Evolutionary conservation across 2,888 invertebrate species (phyloP), one percentile per base, ranked within the genome.

Genomic region (Adelphocoris suturalis): DNA sequence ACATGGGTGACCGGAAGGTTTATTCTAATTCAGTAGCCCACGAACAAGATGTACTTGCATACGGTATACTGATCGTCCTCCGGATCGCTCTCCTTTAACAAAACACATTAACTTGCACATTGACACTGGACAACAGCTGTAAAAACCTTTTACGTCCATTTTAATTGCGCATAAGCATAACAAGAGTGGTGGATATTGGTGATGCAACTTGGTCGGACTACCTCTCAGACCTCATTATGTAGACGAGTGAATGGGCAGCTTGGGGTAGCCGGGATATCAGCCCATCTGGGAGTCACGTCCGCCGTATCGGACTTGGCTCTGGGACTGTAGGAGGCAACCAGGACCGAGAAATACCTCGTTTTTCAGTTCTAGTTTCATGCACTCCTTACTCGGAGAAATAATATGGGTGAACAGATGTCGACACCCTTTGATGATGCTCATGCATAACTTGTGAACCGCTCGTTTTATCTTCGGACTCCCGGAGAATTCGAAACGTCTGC

Each of bases 71-170:
- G 68, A 68, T 19, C 3, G 23, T 27, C 11, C 68, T 23, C 11
- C 13, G 23, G 9, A 68, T 12, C 19, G 68, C 68, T 68, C 68
- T 9, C 23, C 0, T 68, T 68, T 12, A 7, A 12, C 68, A 9
- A 68, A 68, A 68, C 3, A 16, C 68, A 3, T 19, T 19, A 23
- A 3, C 68, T 12, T 3, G 23, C 23, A 11, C 68, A 27, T 68
- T 19, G n/a, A n/a, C 23, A 68, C 19, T 13, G 68, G 68, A 19
- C 23, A 82, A 82, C 82, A 19, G 82, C 23, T 82, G 82, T 82
- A 82, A 82, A 82, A 46, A 19, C 82, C 82, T 82, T 82, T 82
- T 82, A 82, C 82, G 82, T 82, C 82, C n/a, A 82, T n/a, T 82
- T 82, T 82, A 82, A 82, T 82, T 82, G 82, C 46, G 82, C 82